Evolutionary conservation across 2,797 vertebrate species (phyloP), one percentile per base, ranked within the genome.

Genomic region (Gastrophryne carolinensis): DNA sequence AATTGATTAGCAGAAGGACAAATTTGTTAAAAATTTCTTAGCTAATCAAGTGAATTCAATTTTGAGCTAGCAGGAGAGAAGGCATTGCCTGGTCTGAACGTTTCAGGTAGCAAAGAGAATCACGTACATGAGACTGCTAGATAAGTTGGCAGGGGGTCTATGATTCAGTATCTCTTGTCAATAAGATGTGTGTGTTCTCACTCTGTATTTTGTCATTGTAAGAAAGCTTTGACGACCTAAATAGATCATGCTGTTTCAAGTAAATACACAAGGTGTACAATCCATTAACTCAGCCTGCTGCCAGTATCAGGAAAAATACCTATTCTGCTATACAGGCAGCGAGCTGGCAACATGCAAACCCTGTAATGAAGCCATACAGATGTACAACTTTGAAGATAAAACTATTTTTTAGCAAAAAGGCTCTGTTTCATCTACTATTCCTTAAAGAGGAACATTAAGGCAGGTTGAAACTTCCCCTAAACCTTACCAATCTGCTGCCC

Each of bases 1-100:
- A 78, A 78, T 78, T 78, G 75, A 78, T 78, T 78, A 72, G 68
- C 30, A 72, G 58, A 69, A 71, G 53, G 68, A 78, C 61, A 66
- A 78, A 78, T 78, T 72, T 72, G 75, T 60, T 50, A 41, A 41
- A 78, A 72, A 78, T 72, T 65, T 78, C 53, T 41, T 13, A 60
- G 61, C 68, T 78, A 72, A 78, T 78, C 68, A 78, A 66, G 68
- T 78, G 72, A 72, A 78, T 78, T 78, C 60, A 78, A 66, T 66
- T 53, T 32, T n/a, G 53, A 78, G 52, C 53, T 61, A 66, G 75
- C 61, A 72, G 75, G 75, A 72, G 30, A 78, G 24, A 58, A 52
- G 52, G 61, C 35, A 17, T n/a, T 52, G 50, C n/a, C 12, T 30
- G 72, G 30, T 32, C 17, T 39, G 23, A 66, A 50, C 32, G 3